Conservation (phyloP, 2,113 vertebrate genomes). For the Pungitius pungitius region DNA sequence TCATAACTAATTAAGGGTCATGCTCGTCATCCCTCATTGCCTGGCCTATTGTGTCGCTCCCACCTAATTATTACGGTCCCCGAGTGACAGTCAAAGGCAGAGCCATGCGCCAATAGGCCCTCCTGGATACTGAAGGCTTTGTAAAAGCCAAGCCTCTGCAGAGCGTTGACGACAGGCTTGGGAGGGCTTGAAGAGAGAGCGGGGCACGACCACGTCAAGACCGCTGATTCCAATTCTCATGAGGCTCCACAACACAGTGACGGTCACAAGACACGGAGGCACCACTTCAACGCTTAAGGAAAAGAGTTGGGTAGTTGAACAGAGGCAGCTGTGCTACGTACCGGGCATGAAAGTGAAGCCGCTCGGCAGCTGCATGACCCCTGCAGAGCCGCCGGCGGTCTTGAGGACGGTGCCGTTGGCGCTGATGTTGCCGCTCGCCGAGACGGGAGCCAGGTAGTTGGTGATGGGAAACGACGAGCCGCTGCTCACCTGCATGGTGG, state of each 20-base stretch:
- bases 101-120: constrained; percentile 42
- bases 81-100: constrained; percentile 72
- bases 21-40: constrained; percentile 58
- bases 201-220: constrained; percentile 23
- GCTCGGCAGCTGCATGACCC: constrained; percentile 93
- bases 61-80: constrained; percentile 74
- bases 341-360: constrained; percentile 98
- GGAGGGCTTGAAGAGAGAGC: constrained; percentile 28
- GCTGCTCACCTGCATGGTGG: constrained; percentile 98
- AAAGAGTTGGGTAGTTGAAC: not conserved
- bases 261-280: constrained; percentile 41
- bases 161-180: constrained; percentile 40
- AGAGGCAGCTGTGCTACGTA: constrained; percentile 67
- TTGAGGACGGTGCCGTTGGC: constrained; percentile 96
- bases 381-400: constrained; percentile 84
- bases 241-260: constrained; percentile 8
- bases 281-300: constrained; percentile 14
- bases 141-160: constrained; percentile 42
- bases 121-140: constrained; percentile 59
- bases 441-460: constrained; percentile 95
- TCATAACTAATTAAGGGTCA: constrained; percentile 78
- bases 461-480: constrained; percentile 96
- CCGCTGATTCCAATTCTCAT: constrained; percentile 61
- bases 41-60: constrained; percentile 70
- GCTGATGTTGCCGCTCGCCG: constrained; percentile 88